phyloP scores from a whole-genome alignment of 2,888 invertebrate genomes.

The Arctia plantaginis region DNA sequence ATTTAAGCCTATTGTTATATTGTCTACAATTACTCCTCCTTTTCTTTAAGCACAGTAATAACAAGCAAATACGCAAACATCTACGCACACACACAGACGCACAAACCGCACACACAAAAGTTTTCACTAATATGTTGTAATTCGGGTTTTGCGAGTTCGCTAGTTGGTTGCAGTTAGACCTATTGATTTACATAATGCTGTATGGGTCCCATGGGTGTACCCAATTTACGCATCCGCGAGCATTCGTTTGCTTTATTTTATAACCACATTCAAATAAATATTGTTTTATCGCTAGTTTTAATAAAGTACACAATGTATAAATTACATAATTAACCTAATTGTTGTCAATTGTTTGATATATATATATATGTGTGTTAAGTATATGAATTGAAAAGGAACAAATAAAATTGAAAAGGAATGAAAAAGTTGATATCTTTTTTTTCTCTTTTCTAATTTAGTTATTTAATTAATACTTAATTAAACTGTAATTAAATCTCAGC shows the following conservation, averaged over 20 bases:
- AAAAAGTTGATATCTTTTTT: background rate
- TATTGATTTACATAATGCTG: conserved; percentile 62
- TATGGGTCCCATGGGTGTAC: conserved; percentile 48
- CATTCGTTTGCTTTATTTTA: conserved; percentile 30
- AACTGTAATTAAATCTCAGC: background rate
- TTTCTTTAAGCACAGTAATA: too few species aligned
- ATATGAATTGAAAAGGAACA: background rate
- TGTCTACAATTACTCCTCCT: too few species aligned
- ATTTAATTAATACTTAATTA: background rate
- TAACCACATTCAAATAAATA: conserved; percentile 37
- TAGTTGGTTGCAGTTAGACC: conserved; percentile 58
- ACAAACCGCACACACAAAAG: background rate
- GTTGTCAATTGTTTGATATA: background rate
- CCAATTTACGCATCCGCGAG: conserved; percentile 45
- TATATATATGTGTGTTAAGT: too few species aligned
- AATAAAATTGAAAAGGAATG: background rate
- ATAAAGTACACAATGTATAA: background rate
- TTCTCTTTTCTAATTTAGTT: too few species aligned
- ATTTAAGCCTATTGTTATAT: too few species aligned
- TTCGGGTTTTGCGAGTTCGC: conserved; percentile 27
- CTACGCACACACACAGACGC: background rate
- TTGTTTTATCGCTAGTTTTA: conserved; percentile 20
- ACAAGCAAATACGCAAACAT: background rate
- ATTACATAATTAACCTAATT: background rate
- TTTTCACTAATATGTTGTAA: conserved; percentile 3